Percentiles rank a stretch among this genome's conserved stretches.
Conservation (phyloP, 2,888 invertebrate species). For the Hirtodrosophila alboralis region DNA sequence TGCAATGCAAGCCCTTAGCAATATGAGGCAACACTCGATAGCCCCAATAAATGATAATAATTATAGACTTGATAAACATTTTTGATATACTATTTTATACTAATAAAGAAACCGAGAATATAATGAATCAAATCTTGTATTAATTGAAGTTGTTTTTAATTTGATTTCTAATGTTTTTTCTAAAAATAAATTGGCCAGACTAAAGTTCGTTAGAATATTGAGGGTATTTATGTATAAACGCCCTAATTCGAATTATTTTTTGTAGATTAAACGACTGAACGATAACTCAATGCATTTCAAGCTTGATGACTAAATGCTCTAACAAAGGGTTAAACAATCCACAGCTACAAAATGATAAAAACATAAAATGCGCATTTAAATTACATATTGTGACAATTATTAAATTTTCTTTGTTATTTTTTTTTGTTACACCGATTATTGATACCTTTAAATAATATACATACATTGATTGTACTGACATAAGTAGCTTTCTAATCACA, state of each 20-base stretch:
- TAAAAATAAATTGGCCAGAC: too few species aligned
- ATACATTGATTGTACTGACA: conserved; percentile 8
- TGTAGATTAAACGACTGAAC: too few species aligned
- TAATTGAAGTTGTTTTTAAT: neutral
- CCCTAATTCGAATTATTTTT: too few species aligned
- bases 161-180: too few species aligned
- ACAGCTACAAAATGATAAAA: conserved; percentile 7
- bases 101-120: conserved; percentile 69
- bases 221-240: too few species aligned
- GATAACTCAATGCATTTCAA: too few species aligned
- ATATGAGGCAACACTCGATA: conserved; percentile 44
- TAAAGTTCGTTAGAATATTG: too few species aligned
- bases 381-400: conserved; percentile 1
- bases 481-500: conserved; percentile 64
- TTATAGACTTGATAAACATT: conserved; percentile 77
- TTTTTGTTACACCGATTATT: conserved; percentile 11
- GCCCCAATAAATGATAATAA: conserved; percentile 76
- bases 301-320: neutral
- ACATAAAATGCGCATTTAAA: conserved; percentile 3
- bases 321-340: conserved; percentile 2
- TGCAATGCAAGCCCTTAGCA: conserved; percentile 42
- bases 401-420: conserved; percentile 2
- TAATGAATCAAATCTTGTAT: conserved; percentile 28
- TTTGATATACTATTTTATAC: conserved; percentile 78
- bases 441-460: neutral